These are phyloP conservation scores for Gambusia yucatana DNA, from an alignment of 2,797 vertebrate species.

Conservation along the genomic window DNA sequence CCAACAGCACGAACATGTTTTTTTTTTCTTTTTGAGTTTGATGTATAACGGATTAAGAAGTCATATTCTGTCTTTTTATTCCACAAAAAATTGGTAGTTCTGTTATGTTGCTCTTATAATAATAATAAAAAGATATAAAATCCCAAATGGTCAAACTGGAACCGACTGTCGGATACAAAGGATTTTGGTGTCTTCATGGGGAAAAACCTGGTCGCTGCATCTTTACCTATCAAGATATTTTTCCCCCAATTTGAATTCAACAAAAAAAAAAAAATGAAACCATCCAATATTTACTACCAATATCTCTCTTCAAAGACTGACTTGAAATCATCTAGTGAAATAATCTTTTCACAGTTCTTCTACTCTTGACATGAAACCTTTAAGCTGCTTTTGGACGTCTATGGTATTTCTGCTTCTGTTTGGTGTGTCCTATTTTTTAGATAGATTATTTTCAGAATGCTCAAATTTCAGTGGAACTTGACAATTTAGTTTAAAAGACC, in stretches of 20 bases:
- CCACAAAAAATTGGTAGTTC: not conserved
- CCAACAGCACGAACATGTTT: not conserved
- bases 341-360: not conserved
- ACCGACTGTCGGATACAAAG: too few relatives aligned
- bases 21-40: not conserved
- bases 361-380: not conserved
- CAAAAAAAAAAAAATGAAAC: not conserved
- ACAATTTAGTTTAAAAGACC: not conserved
- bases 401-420: not conserved
- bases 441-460: not conserved
- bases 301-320: not conserved
- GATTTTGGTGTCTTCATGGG: not conserved
- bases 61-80: not conserved
- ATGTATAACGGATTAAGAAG: not conserved
- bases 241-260: not conserved
- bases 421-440: not conserved
- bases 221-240: not conserved
- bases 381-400: not conserved
- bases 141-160: too few relatives aligned
- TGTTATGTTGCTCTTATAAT: not conserved
- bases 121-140: not conserved
- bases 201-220: not conserved
- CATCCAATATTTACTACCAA: not conserved
- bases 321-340: not conserved
- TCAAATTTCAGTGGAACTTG: not conserved